Conservation (phyloP, 2,797 vertebrate species). For the Spheniscus humboldti region DNA sequence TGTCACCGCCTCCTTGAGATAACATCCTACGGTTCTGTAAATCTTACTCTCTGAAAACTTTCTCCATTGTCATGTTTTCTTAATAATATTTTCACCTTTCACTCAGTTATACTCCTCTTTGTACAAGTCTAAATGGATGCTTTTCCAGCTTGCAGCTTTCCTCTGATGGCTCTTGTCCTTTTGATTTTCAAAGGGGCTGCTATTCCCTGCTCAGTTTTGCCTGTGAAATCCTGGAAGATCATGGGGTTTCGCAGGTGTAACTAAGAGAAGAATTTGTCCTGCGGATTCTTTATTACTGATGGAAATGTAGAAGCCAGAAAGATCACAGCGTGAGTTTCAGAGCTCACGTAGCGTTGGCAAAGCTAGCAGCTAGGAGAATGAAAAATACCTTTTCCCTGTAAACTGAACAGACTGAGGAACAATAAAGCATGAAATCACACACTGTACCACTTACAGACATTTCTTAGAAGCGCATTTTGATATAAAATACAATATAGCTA, state of each 20-base stretch:
- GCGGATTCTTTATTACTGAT: not conserved
- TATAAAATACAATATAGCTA: not conserved
- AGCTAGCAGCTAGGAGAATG: not conserved
- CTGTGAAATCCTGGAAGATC: not conserved
- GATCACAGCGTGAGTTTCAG: not conserved
- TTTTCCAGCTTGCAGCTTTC: not conserved
- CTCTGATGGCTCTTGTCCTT: not conserved
- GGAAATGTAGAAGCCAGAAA: not conserved
- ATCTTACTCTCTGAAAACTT: not conserved
- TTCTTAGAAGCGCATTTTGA: not conserved
- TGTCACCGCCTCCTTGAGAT: not conserved
- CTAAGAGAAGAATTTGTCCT: not conserved
- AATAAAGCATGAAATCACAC: constrained; percentile 29
- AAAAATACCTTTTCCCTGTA: not conserved
- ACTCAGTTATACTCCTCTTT: not conserved
- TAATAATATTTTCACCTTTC: not conserved
- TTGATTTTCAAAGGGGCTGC: not conserved
- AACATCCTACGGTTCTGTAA: not conserved
- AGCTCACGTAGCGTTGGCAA: not conserved
- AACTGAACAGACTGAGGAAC: not conserved
- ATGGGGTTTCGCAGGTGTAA: not conserved
- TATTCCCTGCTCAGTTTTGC: not conserved
- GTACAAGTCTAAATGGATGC: not conserved
- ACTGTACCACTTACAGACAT: not conserved
- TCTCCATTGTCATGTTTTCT: not conserved